phyloP scores from a whole-genome alignment of 2,113 vertebrate genomes.

The Daubentonia madagascariensis region DNA sequence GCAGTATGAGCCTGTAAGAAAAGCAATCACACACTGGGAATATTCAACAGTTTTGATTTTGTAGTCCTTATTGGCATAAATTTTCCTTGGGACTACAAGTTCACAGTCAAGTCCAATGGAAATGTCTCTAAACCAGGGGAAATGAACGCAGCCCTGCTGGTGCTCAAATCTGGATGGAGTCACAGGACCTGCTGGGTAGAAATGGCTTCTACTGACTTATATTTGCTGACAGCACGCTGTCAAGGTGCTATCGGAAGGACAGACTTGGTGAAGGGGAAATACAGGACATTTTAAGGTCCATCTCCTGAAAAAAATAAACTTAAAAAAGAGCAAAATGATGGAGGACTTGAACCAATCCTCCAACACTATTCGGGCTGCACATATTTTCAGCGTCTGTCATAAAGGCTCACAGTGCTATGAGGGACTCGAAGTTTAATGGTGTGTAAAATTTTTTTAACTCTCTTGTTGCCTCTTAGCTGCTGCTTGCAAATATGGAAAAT shows the following conservation, averaged over 20 bases:
- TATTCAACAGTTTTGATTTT: background rate
- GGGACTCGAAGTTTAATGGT: slow-evolving; percentile 41
- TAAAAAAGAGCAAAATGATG: background rate
- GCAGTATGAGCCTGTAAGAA: background rate
- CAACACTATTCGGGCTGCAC: background rate
- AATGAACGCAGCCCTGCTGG: background rate
- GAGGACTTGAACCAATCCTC: slow-evolving; percentile 32
- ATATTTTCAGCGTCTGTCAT: slow-evolving; percentile 59
- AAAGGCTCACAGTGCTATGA: slow-evolving; percentile 49
- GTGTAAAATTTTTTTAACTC: slow-evolving; percentile 48
- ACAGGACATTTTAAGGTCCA: slow-evolving; percentile 16
- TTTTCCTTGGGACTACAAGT: background rate
- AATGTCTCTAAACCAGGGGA: background rate
- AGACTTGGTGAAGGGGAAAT: background rate
- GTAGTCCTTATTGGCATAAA: background rate
- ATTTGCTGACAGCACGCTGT: slow-evolving; percentile 2
- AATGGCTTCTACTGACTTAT: slow-evolving; percentile 13
- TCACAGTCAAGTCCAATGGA: background rate
- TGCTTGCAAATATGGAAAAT: slow-evolving; percentile 27
- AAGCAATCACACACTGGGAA: background rate
- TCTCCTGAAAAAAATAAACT: slow-evolving; percentile 50
- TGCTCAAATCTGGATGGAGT: background rate
- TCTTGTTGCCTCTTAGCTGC: slow-evolving; percentile 54
- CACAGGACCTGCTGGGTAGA: background rate
- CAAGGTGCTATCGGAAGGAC: slow-evolving; percentile 15